Evolutionary conservation across 2,797 vertebrate species (phyloP).

Genomic region (Prionace glauca): DNA sequence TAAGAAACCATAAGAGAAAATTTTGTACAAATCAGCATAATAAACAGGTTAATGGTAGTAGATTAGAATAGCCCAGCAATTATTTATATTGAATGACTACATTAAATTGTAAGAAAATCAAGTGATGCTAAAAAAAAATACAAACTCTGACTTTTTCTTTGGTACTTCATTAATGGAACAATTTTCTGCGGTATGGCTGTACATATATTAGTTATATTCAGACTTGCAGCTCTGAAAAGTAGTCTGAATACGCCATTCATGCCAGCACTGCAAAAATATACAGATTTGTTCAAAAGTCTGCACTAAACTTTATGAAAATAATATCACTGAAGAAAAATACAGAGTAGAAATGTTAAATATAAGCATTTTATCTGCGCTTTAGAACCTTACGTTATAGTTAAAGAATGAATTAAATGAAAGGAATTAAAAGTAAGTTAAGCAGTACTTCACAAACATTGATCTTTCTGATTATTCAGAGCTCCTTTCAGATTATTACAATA

Average conservation of each 20-base stretch:
- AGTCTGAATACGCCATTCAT: not conserved
- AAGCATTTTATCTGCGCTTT: not conserved
- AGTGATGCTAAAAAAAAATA: constrained; percentile 18
- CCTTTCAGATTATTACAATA: constrained; percentile 3
- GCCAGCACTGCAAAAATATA: not conserved
- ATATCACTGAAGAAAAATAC: not conserved
- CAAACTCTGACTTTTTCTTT: not conserved
- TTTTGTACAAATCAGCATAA: constrained; percentile 62
- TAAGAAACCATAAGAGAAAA: constrained; percentile 58
- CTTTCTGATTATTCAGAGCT: not conserved
- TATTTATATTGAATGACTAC: constrained; percentile 55
- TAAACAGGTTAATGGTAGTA: constrained; percentile 52
- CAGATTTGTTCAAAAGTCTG: too few relatives aligned
- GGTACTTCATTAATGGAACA: not conserved
- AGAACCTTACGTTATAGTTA: not conserved
- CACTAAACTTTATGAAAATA: not conserved
- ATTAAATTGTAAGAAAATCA: constrained; percentile 53
- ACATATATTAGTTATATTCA: not conserved
- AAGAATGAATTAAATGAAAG: not conserved
- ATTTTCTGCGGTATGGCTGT: not conserved
- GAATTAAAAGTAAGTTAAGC: not conserved
- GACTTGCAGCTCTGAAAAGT: not conserved
- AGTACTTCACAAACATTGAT: constrained; percentile 16
- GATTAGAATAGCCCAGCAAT: constrained; percentile 60
- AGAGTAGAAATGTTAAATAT: not conserved